Percentiles rank a stretch among this genome's conserved stretches.
Evolutionary conservation across 2,113 vertebrate species (phyloP).

Genomic region (Odocoileus virginianus): DNA sequence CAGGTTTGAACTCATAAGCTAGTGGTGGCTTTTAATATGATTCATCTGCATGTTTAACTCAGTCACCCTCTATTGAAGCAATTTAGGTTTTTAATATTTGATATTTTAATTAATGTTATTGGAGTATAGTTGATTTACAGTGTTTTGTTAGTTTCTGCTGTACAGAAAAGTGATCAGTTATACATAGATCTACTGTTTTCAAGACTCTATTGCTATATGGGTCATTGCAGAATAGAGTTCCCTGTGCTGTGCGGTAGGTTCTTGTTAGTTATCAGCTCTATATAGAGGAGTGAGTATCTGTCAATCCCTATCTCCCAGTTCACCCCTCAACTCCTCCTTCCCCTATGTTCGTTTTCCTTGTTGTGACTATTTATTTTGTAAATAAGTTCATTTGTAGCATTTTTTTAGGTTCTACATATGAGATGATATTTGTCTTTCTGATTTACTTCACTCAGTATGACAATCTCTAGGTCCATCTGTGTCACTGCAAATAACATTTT

Average conservation of each 20-base stretch:
- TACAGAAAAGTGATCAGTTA: background rate
- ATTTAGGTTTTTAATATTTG: background rate
- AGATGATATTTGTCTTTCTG: background rate
- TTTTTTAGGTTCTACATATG: background rate
- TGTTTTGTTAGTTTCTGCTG: background rate
- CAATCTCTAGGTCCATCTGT: background rate
- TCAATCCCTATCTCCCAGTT: background rate
- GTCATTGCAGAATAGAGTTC: background rate
- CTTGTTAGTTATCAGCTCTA: background rate
- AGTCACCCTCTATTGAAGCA: background rate
- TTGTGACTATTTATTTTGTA: background rate
- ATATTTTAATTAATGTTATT: background rate
- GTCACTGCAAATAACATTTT: background rate
- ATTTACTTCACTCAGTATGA: background rate
- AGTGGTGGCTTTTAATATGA: fast-evolving
- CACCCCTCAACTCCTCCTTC: background rate
- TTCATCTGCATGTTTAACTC: background rate
- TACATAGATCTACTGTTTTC: background rate
- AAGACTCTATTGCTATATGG: background rate
- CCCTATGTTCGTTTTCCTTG: background rate
- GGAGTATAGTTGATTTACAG: background rate
- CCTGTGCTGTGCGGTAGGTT: background rate
- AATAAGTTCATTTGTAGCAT: background rate
- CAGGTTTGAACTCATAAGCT: background rate
- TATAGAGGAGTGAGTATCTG: background rate